phyloP scores from a whole-genome alignment of 2,113 vertebrate genomes.

The Sciurus niger region DNA sequence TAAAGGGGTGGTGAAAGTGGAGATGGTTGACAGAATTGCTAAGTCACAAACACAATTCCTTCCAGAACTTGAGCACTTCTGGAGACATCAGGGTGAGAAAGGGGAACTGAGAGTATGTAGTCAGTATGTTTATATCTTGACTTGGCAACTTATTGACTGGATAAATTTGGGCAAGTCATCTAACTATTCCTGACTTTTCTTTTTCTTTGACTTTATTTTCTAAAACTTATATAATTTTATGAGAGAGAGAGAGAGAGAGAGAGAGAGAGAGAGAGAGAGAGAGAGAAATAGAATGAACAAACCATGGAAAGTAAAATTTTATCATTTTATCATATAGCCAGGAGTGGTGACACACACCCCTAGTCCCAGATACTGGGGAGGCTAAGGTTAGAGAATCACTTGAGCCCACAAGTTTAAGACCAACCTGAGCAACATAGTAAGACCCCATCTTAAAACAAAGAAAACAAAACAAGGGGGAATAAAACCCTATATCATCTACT shows the following conservation, averaged over 20 bases:
- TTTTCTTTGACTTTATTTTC: slow-evolving; percentile 31
- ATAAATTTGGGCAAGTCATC: neutral
- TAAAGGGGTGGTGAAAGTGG: neutral
- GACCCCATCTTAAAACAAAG: neutral
- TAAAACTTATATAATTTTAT: slow-evolving; percentile 40
- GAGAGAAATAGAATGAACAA: neutral
- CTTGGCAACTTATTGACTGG: neutral
- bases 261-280: neutral
- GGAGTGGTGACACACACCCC: neutral
- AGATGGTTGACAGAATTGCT: neutral
- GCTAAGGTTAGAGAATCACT: neutral
- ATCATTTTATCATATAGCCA: neutral
- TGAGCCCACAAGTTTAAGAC: neutral
- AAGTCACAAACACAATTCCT: neutral
- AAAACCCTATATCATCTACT: neutral
- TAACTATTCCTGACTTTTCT: neutral
- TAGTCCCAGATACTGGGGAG: neutral
- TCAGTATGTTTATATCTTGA: neutral
- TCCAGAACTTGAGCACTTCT: neutral
- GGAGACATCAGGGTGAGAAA: neutral
- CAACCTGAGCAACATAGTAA: too few relatives aligned
- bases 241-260: neutral
- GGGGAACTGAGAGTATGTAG: neutral
- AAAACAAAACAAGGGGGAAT: neutral
- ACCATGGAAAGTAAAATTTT: slow-evolving; percentile 35